A percentile compares a stretch with the other conserved stretches of the same genome.
Evolutionary conservation across 1,140 invertebrate genomes (phyloP).

Genomic region (Drosophila santomea): DNA sequence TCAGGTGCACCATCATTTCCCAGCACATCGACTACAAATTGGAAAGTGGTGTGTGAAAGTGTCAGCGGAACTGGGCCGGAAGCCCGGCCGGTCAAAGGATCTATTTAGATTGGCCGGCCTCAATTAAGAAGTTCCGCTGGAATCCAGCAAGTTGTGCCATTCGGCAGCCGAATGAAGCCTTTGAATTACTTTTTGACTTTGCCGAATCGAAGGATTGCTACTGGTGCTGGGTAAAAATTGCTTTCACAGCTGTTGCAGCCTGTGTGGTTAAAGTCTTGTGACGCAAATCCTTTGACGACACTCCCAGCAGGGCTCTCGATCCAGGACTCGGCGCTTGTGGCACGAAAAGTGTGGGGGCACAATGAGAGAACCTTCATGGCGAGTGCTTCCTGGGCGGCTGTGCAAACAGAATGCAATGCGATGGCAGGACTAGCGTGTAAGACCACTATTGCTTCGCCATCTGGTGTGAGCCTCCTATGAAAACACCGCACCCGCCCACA

Average conservation of each 20-base stretch:
- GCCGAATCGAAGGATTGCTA: conserved; percentile 18
- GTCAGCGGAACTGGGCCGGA: conserved; percentile 16
- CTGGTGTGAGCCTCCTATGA: not conserved
- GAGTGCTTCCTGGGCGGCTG: conserved; percentile 41
- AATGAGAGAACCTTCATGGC: conserved; percentile 11
- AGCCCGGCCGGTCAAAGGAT: conserved; percentile 4
- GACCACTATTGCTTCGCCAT: conserved; percentile 7
- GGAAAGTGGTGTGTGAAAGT: not conserved
- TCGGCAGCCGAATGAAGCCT: conserved; percentile 5
- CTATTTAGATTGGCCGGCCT: conserved; percentile 25
- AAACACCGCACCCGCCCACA: conserved; percentile 14
- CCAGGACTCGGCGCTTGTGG: conserved; percentile 3
- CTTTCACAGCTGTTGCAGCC: conserved; percentile 42
- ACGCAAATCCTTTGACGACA: conserved; percentile 68
- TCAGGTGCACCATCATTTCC: conserved; percentile 39
- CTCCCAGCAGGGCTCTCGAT: conserved; percentile 36
- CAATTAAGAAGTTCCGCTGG: conserved; percentile 24
- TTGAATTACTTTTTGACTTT: conserved; percentile 21
- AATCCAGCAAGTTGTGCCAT: not conserved
- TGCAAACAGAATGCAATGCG: conserved; percentile 61
- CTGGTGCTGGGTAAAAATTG: conserved; percentile 40
- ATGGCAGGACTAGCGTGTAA: conserved; percentile 23
- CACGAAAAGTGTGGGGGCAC: not conserved
- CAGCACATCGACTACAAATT: conserved; percentile 23
- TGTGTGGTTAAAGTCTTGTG: conserved; percentile 31